phyloP scores from a whole-genome alignment of 2,888 invertebrate genomes.

The Melanchra persicariae region DNA sequence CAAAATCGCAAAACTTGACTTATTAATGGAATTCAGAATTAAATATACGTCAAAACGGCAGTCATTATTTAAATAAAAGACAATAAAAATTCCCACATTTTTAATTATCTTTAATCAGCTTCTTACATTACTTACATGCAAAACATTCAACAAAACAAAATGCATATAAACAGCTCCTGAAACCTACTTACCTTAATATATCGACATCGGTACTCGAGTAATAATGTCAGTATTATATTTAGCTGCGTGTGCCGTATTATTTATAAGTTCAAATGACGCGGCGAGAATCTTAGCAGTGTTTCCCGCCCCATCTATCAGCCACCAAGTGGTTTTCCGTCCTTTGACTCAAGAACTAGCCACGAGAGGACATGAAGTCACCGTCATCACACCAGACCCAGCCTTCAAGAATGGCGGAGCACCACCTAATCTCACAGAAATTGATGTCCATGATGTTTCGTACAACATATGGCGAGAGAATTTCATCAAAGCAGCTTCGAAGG shows the following conservation, averaged over 20 bases:
- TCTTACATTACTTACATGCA: no score
- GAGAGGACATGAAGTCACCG: conserved; percentile 84
- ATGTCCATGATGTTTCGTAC: conserved; percentile 75
- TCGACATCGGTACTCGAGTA: neutral
- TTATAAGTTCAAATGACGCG: conserved; percentile 46
- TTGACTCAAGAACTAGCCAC: conserved; percentile 79
- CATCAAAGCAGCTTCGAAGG: conserved; percentile 37
- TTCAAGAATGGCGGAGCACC: conserved; percentile 71
- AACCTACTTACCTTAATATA: conserved; percentile 5
- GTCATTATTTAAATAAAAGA: no score
- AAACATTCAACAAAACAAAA: neutral
- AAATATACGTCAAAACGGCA: no score
- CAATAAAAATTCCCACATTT: no score
- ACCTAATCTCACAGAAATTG: conserved; percentile 82
- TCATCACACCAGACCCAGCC: conserved; percentile 82
- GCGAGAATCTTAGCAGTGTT: conserved; percentile 72
- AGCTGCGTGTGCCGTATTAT: conserved; percentile 28
- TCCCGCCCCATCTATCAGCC: conserved; percentile 84
- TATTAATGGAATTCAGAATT: no score
- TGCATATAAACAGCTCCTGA: conserved; percentile 19
- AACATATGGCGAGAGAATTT: conserved; percentile 57
- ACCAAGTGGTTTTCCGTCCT: conserved; percentile 82
- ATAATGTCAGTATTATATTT: conserved; percentile 37
- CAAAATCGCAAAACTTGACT: no score
- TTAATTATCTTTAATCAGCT: neutral